A percentile compares a stretch with the other conserved stretches of the same genome.
Evolutionary conservation across 2,113 vertebrate genomes (phyloP).

Genomic region (Tiliqua scincoides): DNA sequence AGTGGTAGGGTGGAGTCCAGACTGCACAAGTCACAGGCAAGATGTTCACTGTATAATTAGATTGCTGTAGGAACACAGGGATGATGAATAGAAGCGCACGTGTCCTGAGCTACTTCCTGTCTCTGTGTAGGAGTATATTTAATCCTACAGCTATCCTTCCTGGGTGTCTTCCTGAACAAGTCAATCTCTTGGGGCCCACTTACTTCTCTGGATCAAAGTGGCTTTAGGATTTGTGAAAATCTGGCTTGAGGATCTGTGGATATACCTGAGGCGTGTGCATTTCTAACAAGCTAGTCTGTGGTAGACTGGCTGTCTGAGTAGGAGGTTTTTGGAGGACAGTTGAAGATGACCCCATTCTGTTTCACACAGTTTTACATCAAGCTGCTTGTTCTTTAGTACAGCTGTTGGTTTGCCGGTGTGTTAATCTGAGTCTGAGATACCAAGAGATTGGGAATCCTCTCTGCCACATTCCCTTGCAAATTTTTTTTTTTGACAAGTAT

Average conservation of each 20-base stretch:
- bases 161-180: neutral
- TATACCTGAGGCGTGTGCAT: too few relatives aligned
- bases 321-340: neutral
- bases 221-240: neutral
- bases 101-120: conserved; percentile 3
- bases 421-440: neutral
- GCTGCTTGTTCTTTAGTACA: neutral
- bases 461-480: neutral
- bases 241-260: neutral
- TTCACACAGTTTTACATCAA: too few relatives aligned
- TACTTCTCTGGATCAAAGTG: neutral
- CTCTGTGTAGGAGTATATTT: conserved; percentile 6
- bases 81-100: neutral
- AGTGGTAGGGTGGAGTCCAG: neutral
- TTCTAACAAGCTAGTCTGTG: neutral
- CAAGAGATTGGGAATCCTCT: neutral
- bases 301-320: neutral
- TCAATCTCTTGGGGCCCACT: neutral
- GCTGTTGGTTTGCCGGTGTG: neutral
- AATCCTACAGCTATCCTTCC: neutral
- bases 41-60: neutral
- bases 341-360: neutral
- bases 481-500: neutral
- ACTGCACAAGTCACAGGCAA: neutral
- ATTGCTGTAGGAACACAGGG: neutral